Base-by-base conservation (phyloP, 2,888 invertebrate species). In the Rhingia campestris region DNA sequence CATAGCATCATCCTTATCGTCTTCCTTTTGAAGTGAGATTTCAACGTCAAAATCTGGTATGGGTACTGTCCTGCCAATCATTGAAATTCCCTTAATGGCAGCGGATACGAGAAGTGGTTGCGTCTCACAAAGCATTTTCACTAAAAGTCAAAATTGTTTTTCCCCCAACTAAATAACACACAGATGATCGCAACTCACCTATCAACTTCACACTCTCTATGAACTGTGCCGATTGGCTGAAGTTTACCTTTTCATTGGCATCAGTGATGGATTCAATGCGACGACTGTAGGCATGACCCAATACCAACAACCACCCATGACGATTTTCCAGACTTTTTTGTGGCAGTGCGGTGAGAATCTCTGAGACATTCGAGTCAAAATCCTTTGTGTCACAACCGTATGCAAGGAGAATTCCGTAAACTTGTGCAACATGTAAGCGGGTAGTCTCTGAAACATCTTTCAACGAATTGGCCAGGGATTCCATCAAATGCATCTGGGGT, bases 361-460 rank as follows among this genome's bases (percentile, higher is more conserved):
- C 91, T n/a, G 82, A 81, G 10, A 89, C 86, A 61, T 93, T 92
- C 10, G 90, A 88, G 53, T 93, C 91, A 87, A 95, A 94, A 45
- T 93, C 92, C 3, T 90, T 89, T 35, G 92, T 90, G 58, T 91
- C 87, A 4, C 92, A 88, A 0, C 94, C 93, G 80, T 94, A 91
- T 0, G 94, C 94, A 10, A 94, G 92, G 22, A 97, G 93, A 59
- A 97, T 93, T 0, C 95, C 95, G 90, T 95, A 96, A 66, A 97
- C 93, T 86, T 95, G 93, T 0, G 97, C 94, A 0, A 95, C 94
- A 63, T 94, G 92, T 56, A 95, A 94, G 56, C 97, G 93, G 81
- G 96, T 93, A 22, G 95, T 95, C 90, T 96, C 96, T 87, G 95
- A 96, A 6, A 95, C 94, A 56, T 94, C 95, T 12, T 93, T 94